These are phyloP conservation scores for Linepithema humile DNA, from an alignment of 1,140 invertebrate genomes.

Conservation along the genomic window DNA sequence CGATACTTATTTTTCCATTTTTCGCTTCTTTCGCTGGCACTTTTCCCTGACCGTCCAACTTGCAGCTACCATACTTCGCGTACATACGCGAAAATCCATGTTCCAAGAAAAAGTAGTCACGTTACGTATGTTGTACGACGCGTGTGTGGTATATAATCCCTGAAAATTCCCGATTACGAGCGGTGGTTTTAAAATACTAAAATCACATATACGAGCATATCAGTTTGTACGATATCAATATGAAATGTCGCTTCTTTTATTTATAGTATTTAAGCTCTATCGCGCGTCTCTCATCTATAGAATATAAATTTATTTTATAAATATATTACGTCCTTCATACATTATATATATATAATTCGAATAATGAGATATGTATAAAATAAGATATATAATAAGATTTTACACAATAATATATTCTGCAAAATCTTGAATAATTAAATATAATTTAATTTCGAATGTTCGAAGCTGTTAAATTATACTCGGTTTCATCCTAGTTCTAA, in stretches of 20 bases:
- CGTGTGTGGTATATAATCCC: slow-evolving; percentile 28
- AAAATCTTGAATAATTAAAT: too few species aligned
- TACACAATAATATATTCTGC: too few species aligned
- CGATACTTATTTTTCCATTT: slow-evolving; percentile 65
- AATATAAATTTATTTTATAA: not conserved
- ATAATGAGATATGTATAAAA: too few species aligned
- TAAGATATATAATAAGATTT: too few species aligned
- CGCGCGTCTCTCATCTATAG: not conserved
- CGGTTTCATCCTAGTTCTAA: not conserved
- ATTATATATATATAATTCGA: not conserved
- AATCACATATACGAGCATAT: not conserved
- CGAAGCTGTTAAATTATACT: too few species aligned
- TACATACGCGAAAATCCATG: slow-evolving; percentile 40
- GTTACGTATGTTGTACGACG: slow-evolving; percentile 38
- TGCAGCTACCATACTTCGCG: slow-evolving; percentile 33
- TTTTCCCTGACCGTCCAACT: slow-evolving; percentile 67
- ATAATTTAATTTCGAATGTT: too few species aligned
- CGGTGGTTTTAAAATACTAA: not conserved
- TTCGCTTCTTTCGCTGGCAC: slow-evolving; percentile 62
- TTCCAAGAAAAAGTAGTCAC: slow-evolving; percentile 48
- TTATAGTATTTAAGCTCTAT: not conserved
- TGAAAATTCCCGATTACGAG: not conserved
- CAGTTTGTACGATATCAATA: not conserved
- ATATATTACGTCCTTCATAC: not conserved
- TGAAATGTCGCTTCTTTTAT: not conserved